These are phyloP conservation scores for Drosophila guanche DNA, from an alignment of 1,140 invertebrate species.

Conservation along the genomic window DNA sequence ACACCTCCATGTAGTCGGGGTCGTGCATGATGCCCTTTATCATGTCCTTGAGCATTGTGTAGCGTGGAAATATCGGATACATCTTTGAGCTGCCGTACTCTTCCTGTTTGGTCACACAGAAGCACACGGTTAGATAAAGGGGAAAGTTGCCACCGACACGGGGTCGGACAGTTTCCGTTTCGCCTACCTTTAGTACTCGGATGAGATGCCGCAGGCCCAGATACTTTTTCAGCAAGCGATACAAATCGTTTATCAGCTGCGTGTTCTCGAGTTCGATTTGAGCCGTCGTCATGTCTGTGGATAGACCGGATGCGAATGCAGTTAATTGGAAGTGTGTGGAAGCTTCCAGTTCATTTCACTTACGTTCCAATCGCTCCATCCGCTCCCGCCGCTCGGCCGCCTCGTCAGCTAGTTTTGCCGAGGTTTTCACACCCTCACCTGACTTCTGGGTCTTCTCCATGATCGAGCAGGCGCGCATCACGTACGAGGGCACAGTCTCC, in stretches of 20 bases:
- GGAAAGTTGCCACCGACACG: slow-evolving; percentile 15
- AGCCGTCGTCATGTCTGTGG: slow-evolving; percentile 93
- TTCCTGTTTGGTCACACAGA: slow-evolving; percentile 85
- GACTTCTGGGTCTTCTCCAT: slow-evolving; percentile 96
- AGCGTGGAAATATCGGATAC: slow-evolving; percentile 96
- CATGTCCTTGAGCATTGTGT: slow-evolving; percentile 97
- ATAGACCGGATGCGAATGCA: background rate
- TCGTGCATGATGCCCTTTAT: slow-evolving; percentile 97
- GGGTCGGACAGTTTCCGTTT: slow-evolving; percentile 3
- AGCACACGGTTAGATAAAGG: slow-evolving; percentile 20
- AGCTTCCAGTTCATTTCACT: slow-evolving; percentile 57
- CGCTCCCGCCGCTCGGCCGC: slow-evolving; percentile 91
- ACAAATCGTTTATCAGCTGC: slow-evolving; percentile 96
- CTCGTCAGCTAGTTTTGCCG: slow-evolving; percentile 91
- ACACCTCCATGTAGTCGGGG: slow-evolving; percentile 97
- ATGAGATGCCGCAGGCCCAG: slow-evolving; percentile 94
- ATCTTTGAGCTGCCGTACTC: slow-evolving; percentile 95
- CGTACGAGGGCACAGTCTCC: slow-evolving; percentile 95
- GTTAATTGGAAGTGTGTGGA: slow-evolving; percentile 8
- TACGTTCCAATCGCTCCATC: slow-evolving; percentile 93
- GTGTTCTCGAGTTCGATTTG: slow-evolving; percentile 96
- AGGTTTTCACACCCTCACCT: slow-evolving; percentile 94
- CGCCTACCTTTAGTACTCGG: slow-evolving; percentile 91
- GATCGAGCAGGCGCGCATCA: slow-evolving; percentile 93
- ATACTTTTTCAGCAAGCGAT: slow-evolving; percentile 95